Base-by-base conservation (phyloP, 2,888 invertebrate genomes). In the Cyclophora punctaria region DNA sequence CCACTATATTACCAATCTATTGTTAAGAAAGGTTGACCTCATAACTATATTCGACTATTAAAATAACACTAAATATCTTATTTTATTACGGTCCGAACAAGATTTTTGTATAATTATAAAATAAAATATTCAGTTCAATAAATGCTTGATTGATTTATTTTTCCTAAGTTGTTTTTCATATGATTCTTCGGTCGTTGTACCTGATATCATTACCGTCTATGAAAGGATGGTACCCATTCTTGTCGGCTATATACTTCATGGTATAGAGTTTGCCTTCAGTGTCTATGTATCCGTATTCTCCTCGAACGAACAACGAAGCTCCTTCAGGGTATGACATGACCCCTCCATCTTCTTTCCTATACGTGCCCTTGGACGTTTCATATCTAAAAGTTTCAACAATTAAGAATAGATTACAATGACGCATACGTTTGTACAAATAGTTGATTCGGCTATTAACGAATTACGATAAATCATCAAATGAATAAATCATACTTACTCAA, bases 231-330 rank as follows among this genome's bases (percentile, higher is more conserved):
- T 71, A 88, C 2, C 93, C 93, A 54, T 90, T 91, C 50, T 88
- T 87, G 58, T 93, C 92, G 4, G 92, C 92, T 1, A 91, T 76
- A 63, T 92, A 92, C 46, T 67, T 73, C 35, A 91, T 70, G 0
- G 66, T 60, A 55, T 78, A 72, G 0, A 60, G 62, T 2, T 64
- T 63, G 3, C 92, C 92, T 52, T 80, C 78, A 2, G 89, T 79
- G 41, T 90, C 90, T 52, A 85, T 74, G 64, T 91, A 92, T 0
- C 89, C 88, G 56, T 89, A 91, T 57, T 90, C 88, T 1, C 88
- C 88, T 44, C 81, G 69, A 0, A 88, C 83, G 0, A 75, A 75
- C 2, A 81, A 51, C 4, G 61, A 62, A 4, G 60, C 58, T 5
- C 73, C 75, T n/a, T 60, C 62, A 5, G 60, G 59, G 0, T 54